Base-by-base conservation (phyloP, 2,888 invertebrate genomes). In the Scaptomyza caliginosa region DNA sequence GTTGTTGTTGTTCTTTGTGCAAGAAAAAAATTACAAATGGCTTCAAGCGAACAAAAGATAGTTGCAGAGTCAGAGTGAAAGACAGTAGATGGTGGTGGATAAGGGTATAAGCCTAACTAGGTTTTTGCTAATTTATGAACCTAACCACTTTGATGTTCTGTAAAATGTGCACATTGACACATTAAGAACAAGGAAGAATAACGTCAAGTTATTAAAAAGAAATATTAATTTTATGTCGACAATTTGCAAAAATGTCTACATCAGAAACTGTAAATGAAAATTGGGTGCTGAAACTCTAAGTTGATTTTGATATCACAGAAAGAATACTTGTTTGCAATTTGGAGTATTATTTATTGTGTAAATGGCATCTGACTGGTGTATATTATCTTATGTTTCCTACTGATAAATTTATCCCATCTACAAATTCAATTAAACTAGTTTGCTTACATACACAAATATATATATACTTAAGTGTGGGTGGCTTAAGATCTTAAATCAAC, bases 11-110 rank as follows among this genome's bases (percentile, higher is more conserved):
- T 54, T 78, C 64, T 39, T 77, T 16, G 52, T 55, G 51, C 28
- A 17, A 50, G 58, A 74, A 88, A 79, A 79, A 78, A 77, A 84
- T 77, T 84, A 76, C 77, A 83, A 80, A 81, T 85, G 88, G 69
- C 62, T 48, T 23, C 60, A 48, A 48, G 57, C 56, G 49, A 26
- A 49, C 36, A 24, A 46, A 60, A 57, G 64, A 71, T 46, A 56
- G 63, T 60, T 62, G 43, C n/a, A 17, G 51, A 11, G 32, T 16
- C 26, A 34, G 21, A 51, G 46, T 36, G 34, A 11, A 43, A 57
- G 55, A 34, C 16, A 32, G 26, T 7, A 4, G 11, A 26, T 19
- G 19, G 24, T 2, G 13, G 26, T 11, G 3, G 11, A 13, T 6
- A 6, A 32, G n/a, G 2, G n/a, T n/a, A n/a, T 28, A 39, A 13